Percentiles rank a stretch among this genome's conserved stretches.
These are phyloP conservation scores for Sylvia atricapilla DNA, from an alignment of 2,113 vertebrate species.

Conservation along the genomic window DNA sequence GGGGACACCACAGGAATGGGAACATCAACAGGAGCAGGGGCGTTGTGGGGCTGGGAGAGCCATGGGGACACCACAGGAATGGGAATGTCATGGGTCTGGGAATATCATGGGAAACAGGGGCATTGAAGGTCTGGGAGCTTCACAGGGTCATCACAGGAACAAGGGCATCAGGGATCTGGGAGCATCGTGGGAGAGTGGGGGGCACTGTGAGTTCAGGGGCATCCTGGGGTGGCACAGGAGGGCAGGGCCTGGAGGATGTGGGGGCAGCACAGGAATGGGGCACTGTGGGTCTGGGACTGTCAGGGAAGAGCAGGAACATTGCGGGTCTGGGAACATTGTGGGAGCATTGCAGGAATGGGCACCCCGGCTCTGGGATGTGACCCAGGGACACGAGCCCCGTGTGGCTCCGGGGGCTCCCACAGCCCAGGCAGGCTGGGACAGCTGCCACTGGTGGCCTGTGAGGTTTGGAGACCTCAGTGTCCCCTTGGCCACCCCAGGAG, in stretches of 20 bases:
- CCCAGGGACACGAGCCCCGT: fast-evolving
- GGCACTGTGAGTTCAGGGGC: neutral
- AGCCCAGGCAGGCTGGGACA: fast-evolving
- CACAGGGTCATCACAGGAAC: neutral
- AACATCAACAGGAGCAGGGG: too few relatives aligned
- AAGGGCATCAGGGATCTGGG: neutral
- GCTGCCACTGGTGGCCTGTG: fast-evolving
- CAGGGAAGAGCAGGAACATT: fast-evolving
- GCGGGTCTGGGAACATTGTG: neutral
- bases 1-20: fast-evolving
- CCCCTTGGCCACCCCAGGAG: constrained; percentile 71
- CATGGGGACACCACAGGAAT: neutral
- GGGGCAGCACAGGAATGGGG: fast-evolving
- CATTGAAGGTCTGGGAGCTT: neutral
- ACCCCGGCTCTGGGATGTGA: neutral
- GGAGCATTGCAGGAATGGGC: neutral
- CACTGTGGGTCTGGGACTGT: fast-evolving
- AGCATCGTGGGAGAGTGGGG: neutral
- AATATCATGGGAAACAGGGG: neutral
- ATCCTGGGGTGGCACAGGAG: neutral
- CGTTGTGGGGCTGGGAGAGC: too few relatives aligned
- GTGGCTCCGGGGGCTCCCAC: neutral
- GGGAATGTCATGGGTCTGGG: too few relatives aligned
- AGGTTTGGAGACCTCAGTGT: neutral
- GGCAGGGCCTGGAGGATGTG: fast-evolving